Conservation (phyloP, 2,797 vertebrate genomes). For the Epinephelus malabaricus region DNA sequence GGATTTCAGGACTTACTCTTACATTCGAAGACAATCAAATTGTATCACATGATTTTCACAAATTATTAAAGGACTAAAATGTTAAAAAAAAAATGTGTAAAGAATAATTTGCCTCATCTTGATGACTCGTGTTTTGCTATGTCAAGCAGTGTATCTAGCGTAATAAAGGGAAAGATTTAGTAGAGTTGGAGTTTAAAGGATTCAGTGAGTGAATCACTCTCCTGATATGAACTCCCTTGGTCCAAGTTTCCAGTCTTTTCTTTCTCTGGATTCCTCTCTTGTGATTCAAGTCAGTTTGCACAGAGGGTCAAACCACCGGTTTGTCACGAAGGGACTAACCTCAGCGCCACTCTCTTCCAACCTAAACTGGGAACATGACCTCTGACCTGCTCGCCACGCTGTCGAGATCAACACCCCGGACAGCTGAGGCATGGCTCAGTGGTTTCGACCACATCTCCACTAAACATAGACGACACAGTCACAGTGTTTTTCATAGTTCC, state of each 20-base stretch:
- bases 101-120: neutral
- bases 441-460: slow-evolving; percentile 58
- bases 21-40: neutral
- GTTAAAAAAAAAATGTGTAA: neutral
- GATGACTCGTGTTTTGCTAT: neutral
- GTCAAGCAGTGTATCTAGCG: too few relatives aligned
- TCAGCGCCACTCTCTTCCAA: slow-evolving; percentile 52
- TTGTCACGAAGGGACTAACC: slow-evolving; percentile 57
- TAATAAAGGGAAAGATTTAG: slow-evolving; percentile 25
- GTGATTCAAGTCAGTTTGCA: slow-evolving; percentile 50
- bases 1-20: neutral
- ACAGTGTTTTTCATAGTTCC: slow-evolving; percentile 25
- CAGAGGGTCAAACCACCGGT: slow-evolving; percentile 62
- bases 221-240: slow-evolving; percentile 11
- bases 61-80: neutral
- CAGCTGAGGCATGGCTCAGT: slow-evolving; percentile 64
- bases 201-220: slow-evolving; percentile 34
- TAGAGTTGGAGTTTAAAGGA: slow-evolving; percentile 26
- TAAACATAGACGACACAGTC: slow-evolving; percentile 57
- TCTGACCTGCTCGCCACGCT: slow-evolving; percentile 68
- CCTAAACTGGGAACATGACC: slow-evolving; percentile 74
- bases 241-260: slow-evolving; percentile 51
- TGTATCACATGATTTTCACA: neutral
- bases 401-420: slow-evolving; percentile 77
- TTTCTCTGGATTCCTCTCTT: slow-evolving; percentile 56